A percentile compares a stretch with the other conserved stretches of the same genome.
Evolutionary conservation across 2,888 invertebrate species (phyloP).

Genomic region (Augochlorella aurata): DNA sequence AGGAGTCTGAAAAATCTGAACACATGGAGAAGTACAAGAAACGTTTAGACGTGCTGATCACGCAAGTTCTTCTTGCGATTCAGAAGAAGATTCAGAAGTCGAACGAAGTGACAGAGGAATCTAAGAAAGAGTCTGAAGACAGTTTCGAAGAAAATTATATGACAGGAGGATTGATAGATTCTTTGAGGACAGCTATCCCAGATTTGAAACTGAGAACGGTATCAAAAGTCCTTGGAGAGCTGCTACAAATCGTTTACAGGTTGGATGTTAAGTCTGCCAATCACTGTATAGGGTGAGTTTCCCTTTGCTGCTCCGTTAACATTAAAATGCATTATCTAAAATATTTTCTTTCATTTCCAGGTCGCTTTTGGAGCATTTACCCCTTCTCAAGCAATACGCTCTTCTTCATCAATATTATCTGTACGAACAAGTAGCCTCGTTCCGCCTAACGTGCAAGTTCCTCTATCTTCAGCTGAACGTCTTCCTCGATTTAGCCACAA

Average conservation of each 20-base stretch:
- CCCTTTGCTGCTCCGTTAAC: background rate
- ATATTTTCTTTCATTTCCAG: constrained; percentile 34
- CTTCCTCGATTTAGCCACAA: constrained; percentile 91
- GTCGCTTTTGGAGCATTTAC: constrained; percentile 82
- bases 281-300: constrained; percentile 60
- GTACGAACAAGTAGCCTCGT: constrained; percentile 89
- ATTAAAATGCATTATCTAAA: background rate
- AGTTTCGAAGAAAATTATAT: constrained; percentile 86
- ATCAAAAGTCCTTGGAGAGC: constrained; percentile 70
- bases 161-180: constrained; percentile 86
- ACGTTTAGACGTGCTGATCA: constrained; percentile 82
- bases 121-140: constrained; percentile 78
- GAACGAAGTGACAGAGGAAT: constrained; percentile 79
- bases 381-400: constrained; percentile 90
- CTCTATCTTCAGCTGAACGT: constrained; percentile 91
- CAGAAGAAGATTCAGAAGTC: constrained; percentile 84
- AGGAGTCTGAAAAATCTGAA: constrained; percentile 75
- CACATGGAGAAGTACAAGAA: constrained; percentile 73
- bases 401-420: constrained; percentile 90
- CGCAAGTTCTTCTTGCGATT: constrained; percentile 83
- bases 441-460: constrained; percentile 92
- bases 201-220: constrained; percentile 84
- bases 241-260: constrained; percentile 82
- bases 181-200: constrained; percentile 85
- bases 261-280: constrained; percentile 74